Base-by-base conservation (phyloP, 2,888 invertebrate species). In the Melieria picta region DNA sequence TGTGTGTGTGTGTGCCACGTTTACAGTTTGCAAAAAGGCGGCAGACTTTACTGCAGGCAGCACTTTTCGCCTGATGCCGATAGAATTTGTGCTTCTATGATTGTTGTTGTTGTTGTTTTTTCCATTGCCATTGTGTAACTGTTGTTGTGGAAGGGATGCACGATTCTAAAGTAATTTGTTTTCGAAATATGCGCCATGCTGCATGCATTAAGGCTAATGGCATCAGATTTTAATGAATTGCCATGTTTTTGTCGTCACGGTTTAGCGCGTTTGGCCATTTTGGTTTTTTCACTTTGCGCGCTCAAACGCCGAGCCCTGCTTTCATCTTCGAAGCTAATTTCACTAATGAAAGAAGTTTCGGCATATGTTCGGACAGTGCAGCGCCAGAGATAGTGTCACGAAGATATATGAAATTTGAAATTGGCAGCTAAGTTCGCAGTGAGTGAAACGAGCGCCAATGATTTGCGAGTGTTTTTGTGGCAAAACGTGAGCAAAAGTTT, bases 141-240 rank as follows among this genome's bases (percentile, higher is more conserved):
- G 58, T 61, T 42, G 11, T 9, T 69, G 58, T 56, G 45, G 30
- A 45, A 45, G 52, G 55, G 61, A 55, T 69, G 50, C 60, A 62
- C 48, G 13, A 69, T 72, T 66, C 66, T 74, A 58, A 72, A 72
- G 64, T 72, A 68, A 72, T 72, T 72, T 72, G 67, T 72, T 72
- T 72, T 72, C 67, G 64, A 67, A 68, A 72, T 68, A 72, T 64
- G 72, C 60, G 69, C 62, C 47, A 56, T 42, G 43, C n/a, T 13
- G 13, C 48, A 7, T 63, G 48, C 64, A 71, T 72, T 65, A 58
- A 48, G 50, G 74, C 74, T 74, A 74, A 74, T 74, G 72, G 72
- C 65, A 69, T 74, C 64, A 72, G 64, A 63, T 55, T 72, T 72
- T 68, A 67, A 64, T 68, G 43, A 63, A 72, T 72, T 68, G 42